These are phyloP conservation scores for Cosmopolites sordidus DNA, from an alignment of 2,888 invertebrate genomes.

Conservation along the genomic window DNA sequence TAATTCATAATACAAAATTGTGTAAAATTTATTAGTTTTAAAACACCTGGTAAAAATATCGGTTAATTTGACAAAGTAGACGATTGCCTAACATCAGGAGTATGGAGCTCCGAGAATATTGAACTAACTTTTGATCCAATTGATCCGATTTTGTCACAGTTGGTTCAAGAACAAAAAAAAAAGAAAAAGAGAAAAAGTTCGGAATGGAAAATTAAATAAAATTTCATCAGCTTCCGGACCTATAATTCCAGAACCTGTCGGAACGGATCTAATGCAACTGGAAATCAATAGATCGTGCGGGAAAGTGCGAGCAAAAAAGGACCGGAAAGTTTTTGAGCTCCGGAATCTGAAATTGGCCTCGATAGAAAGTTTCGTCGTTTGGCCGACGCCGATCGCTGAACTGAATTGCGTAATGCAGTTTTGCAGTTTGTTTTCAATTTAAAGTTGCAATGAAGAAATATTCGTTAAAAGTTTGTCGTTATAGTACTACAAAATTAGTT, in stretches of 20 bases:
- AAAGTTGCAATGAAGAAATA: conserved; percentile 20
- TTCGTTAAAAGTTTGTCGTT: conserved; percentile 5
- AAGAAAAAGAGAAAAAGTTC: neutral
- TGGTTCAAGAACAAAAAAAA: too few species aligned
- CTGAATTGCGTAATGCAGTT: conserved; percentile 14
- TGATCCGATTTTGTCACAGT: too few species aligned
- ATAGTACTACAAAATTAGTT: neutral
- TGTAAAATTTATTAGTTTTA: too few species aligned
- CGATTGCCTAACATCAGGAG: too few species aligned
- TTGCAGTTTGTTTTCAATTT: conserved; percentile 24
- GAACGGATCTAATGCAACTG: conserved; percentile 10
- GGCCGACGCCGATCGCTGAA: conserved; percentile 2
- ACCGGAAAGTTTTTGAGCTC: conserved; percentile 10
- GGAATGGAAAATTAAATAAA: conserved; percentile 11
- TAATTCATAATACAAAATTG: too few species aligned
- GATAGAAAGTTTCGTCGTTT: conserved; percentile 15
- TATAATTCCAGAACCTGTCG: conserved; percentile 10
- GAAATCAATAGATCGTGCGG: conserved; percentile 6
- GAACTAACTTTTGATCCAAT: too few species aligned
- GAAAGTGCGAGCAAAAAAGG: conserved; percentile 1
- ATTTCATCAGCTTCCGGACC: conserved; percentile 11
- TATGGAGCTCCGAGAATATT: too few species aligned
- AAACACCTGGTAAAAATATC: too few species aligned
- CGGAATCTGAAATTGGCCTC: conserved; percentile 13
- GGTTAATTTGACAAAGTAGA: too few species aligned